Percentiles rank a stretch among this genome's conserved stretches.
These are phyloP conservation scores for Bos taurus DNA, from an alignment of 2,113 vertebrate species.

Conservation along the genomic window ARS-UCD2.0 NC_037335.1:11226501-11227000, in stretches of 20 bases:
- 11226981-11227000: background rate
- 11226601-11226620: background rate
- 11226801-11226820: background rate
- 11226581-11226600: background rate
- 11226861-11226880: background rate
- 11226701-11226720: background rate
- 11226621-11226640: background rate
- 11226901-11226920: background rate
- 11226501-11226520: conserved; percentile 48
- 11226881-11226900: background rate
- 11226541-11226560: background rate
- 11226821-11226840: background rate
- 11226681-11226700: background rate
- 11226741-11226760: background rate
- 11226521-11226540: background rate
- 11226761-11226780: background rate
- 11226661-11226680: background rate
- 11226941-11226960: background rate
- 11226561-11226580: background rate
- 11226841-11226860: background rate
- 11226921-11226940: background rate
- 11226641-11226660: background rate
- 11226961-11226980: background rate
- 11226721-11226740: background rate
- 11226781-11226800: background rate